Conservation (phyloP, 1,140 invertebrate genomes). For the Delia radicum region DNA sequence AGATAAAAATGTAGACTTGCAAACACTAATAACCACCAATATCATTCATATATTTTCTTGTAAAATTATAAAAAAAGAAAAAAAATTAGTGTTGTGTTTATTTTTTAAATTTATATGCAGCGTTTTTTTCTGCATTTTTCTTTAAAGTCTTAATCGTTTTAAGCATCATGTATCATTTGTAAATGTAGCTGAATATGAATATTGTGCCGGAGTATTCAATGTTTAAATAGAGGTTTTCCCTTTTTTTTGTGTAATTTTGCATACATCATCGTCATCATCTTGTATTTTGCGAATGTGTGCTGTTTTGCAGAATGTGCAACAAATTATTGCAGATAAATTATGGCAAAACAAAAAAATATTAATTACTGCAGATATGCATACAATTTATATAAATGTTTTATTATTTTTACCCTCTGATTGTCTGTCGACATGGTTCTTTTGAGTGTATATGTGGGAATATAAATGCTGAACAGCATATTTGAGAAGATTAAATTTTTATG, state of each 20-base stretch:
- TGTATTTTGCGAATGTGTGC: background rate
- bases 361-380: conserved; percentile 17
- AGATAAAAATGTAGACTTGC: background rate
- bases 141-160: conserved; percentile 20
- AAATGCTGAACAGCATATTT: no score
- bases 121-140: background rate
- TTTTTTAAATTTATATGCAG: background rate
- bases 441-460: background rate
- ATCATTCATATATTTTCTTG: conserved; percentile 6
- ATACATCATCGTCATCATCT: conserved; percentile 6
- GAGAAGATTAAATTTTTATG: background rate
- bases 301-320: conserved; percentile 17
- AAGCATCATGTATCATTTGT: conserved; percentile 20
- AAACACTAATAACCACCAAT: conserved; percentile 8
- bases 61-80: background rate
- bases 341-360: conserved; percentile 16
- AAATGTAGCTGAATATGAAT: background rate
- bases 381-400: conserved; percentile 11
- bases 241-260: conserved; percentile 3
- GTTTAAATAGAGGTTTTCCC: background rate
- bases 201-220: no score
- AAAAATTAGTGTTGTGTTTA: background rate
- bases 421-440: background rate
- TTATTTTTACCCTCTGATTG: background rate
- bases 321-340: conserved; percentile 21